A percentile compares a stretch with the other conserved stretches of the same genome.
Conservation (phyloP, 2,113 vertebrate genomes). For the Falco punctatus region DNA sequence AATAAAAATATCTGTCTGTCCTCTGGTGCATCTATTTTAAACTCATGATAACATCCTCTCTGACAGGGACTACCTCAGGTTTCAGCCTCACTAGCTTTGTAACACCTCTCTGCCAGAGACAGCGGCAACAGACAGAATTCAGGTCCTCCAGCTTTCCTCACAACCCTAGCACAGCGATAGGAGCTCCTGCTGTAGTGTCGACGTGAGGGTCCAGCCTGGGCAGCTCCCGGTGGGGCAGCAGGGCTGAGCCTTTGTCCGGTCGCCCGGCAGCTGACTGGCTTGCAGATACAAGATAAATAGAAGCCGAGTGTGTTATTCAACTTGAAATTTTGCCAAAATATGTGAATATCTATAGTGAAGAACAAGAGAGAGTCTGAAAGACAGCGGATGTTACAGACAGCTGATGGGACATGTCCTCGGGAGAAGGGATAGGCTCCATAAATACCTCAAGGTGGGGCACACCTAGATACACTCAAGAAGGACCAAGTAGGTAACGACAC, state of each 20-base stretch:
- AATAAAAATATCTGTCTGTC: background rate
- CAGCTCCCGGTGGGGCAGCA: accelerated
- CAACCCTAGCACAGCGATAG: background rate
- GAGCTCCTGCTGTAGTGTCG: background rate
- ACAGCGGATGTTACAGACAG: too few species aligned
- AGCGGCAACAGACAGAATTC: background rate
- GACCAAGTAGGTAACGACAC: too few species aligned
- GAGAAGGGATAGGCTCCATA: too few species aligned
- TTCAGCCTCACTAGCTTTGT: background rate
- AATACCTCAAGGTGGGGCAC: too few species aligned
- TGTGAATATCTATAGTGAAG: too few species aligned
- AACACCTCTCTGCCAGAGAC: background rate
- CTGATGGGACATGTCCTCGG: too few species aligned
- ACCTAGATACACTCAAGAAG: too few species aligned
- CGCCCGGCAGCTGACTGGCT: too few species aligned
- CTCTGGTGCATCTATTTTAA: background rate
- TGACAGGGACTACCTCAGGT: background rate
- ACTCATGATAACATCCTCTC: background rate
- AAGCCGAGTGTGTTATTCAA: too few species aligned
- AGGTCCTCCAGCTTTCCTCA: background rate
- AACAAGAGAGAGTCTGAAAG: too few species aligned
- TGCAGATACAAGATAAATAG: too few species aligned
- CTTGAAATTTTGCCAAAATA: too few species aligned
- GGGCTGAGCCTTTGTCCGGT: accelerated
- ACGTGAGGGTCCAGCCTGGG: background rate